Evolutionary conservation across 1,140 invertebrate genomes (phyloP).

Genomic region (Apis florea): DNA sequence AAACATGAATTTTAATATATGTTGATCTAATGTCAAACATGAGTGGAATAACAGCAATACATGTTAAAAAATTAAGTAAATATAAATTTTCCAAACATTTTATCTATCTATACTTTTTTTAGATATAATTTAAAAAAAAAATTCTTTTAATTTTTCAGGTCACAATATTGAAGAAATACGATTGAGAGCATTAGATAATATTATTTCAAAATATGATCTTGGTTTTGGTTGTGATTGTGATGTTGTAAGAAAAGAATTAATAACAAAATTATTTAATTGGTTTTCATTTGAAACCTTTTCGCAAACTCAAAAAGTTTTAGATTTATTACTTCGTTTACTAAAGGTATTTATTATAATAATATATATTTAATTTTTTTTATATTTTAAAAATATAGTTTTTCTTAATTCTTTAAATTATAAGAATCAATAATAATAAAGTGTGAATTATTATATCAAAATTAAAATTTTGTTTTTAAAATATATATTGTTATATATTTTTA

Average conservation of each 20-base stretch:
- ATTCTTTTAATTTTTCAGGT: slow-evolving; percentile 59
- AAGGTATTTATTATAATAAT: slow-evolving; percentile 70
- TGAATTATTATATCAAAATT: neutral
- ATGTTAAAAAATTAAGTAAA: slow-evolving; percentile 58
- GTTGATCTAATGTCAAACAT: slow-evolving; percentile 38
- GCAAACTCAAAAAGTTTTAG: slow-evolving; percentile 73
- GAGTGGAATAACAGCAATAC: slow-evolving; percentile 46
- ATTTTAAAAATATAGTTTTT: no score
- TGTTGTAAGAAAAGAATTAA: slow-evolving; percentile 73
- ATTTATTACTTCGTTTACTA: slow-evolving; percentile 72
- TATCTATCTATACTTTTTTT: neutral
- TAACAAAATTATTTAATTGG: slow-evolving; percentile 78
- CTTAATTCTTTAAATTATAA: no score
- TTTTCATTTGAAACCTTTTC: slow-evolving; percentile 72
- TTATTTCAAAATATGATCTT: slow-evolving; percentile 76
- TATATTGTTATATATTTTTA: neutral
- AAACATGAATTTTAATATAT: neutral
- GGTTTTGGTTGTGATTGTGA: slow-evolving; percentile 75
- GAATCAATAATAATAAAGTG: no score
- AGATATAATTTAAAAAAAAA: neutral
- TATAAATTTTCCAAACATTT: neutral
- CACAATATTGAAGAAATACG: slow-evolving; percentile 77
- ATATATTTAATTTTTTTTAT: slow-evolving; percentile 5
- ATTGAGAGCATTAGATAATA: slow-evolving; percentile 72
- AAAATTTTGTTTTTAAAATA: neutral